Conservation (phyloP, 1,140 invertebrate genomes). For the Bombus terrestris region DNA sequence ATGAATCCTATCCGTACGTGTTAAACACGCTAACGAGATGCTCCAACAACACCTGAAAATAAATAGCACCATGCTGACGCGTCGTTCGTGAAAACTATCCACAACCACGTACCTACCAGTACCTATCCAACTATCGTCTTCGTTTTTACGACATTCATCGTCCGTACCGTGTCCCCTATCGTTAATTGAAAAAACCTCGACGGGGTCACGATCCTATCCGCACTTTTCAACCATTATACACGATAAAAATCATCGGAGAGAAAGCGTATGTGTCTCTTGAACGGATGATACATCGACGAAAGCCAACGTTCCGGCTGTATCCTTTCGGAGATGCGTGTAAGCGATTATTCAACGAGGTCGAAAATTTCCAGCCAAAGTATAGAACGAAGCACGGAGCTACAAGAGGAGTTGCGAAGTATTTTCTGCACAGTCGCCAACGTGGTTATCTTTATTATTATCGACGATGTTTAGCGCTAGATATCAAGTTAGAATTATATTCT, state of each 20-base stretch:
- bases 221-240: not conserved
- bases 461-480: too few relatives aligned
- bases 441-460: not conserved
- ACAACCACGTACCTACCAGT: not conserved
- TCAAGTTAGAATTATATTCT: too few relatives aligned
- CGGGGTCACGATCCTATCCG: conserved; percentile 16
- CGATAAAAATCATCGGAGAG: conserved; percentile 2
- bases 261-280: not conserved
- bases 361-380: not conserved
- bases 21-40: conserved; percentile 21
- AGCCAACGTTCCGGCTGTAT: not conserved
- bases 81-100: conserved; percentile 12
- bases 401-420: not conserved
- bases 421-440: not conserved
- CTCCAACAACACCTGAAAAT: conserved; percentile 3
- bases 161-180: not conserved
- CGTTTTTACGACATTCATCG: not conserved
- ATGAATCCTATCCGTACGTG: not conserved
- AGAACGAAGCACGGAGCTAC: not conserved
- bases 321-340: not conserved
- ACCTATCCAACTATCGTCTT: not conserved
- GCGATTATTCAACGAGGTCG: not conserved
- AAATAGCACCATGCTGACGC: conserved; percentile 3
- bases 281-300: not conserved
- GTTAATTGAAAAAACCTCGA: conserved; percentile 13